Evolutionary conservation across 2,888 invertebrate species (phyloP), one percentile per base, ranked within the genome.

Genomic region (Cynaeus angustus): DNA sequence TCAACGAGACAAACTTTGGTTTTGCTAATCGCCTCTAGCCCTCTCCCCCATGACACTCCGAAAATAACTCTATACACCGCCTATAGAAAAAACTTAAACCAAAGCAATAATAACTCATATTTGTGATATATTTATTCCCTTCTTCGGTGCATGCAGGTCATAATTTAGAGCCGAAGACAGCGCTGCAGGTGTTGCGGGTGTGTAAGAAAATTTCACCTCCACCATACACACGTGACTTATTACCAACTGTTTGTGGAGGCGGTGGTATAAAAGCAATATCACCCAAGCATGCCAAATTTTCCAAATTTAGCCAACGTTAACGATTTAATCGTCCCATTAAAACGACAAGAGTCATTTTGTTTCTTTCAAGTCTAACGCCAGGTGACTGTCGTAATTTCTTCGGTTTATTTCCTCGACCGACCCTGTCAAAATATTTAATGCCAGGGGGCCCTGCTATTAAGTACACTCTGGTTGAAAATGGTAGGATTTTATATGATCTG

Each of bases 381-480:
- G 68, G 68, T 68, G 68, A 41, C 28, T 30, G 33, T 38, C 50
- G 59, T 50, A 58, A 66, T 48, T 66, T 37, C 48, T 46, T 48
- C 30, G 55, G 13, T 58, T 58, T 61, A 62, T 55, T 68, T 50
- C 33, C 46, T 41, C 52, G 50, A 50, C 52, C 13, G 16, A 28
- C 7, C 58, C 62, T 55, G 62, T 68, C 68, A 62, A 62, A 62
- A 55, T 53, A 65, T 55, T 53, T 45, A 53, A 45, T 45, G 65
- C 65, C 37, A 45, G 64, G 53, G 52, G 64, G 33, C 30, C 26
- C 37, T 8, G 16, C 53, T 41, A 65, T 65, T 65, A 65, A 45
- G 64, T 64, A 64, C 71, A 71, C 48, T 62, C 62, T 13, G 10
- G 7, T 37, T 30, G 9, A 46, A 50, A 41, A 13, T 12, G 41